Evolutionary conservation across 2,888 invertebrate genomes (phyloP), one percentile per base, ranked within the genome.

Genomic region (Cremastinae sp.): DNA sequence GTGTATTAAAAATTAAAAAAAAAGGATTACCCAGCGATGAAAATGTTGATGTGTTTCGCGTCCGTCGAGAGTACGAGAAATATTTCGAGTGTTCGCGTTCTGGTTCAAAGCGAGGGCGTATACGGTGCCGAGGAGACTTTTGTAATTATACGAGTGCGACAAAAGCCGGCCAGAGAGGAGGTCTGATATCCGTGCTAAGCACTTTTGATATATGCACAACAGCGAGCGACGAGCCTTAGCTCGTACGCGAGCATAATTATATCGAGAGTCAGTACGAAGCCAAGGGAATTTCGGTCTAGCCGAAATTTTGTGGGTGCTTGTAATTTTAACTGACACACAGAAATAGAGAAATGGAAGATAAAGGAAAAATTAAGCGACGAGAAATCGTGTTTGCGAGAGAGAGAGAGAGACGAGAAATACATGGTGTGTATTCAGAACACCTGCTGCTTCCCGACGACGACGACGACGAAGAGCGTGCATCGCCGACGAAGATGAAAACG

Each of bases 261-360:
- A 7, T 28, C 18, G 41, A 68, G 41, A 68, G 68, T n/a, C 18
- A 58, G 62, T 68, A 28, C 41, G 59, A 53, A 53, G 68, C 51
- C 62, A 28, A 38, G 53, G 16, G 64, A 59, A 54, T 61, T 73
- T 69, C 59, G 45, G 45, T 53, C 73, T 68, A 61, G 43, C 51
- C 28, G 47, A 43, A 34, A 70, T 70, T 59, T 58, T 20, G 72
- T 59, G 34, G 68, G 69, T 47, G 69, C 73, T 74, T 77, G 73
- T 77, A 77, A 77, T 77, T 73, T 74, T 77, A 77, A 77, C 76
- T 76, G 76, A 69, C 76, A 45, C 12, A 53, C 34, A 45, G 45
- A 34, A 20, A 43, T 53, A 62, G 53, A 53, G 18, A 61, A 34
- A 66, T 20, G 43, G 51, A 18, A 18, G 28, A 28, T 34, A 2